Evolutionary conservation across 2,113 vertebrate species (phyloP).

Genomic region (Pelecanus crispus): DNA sequence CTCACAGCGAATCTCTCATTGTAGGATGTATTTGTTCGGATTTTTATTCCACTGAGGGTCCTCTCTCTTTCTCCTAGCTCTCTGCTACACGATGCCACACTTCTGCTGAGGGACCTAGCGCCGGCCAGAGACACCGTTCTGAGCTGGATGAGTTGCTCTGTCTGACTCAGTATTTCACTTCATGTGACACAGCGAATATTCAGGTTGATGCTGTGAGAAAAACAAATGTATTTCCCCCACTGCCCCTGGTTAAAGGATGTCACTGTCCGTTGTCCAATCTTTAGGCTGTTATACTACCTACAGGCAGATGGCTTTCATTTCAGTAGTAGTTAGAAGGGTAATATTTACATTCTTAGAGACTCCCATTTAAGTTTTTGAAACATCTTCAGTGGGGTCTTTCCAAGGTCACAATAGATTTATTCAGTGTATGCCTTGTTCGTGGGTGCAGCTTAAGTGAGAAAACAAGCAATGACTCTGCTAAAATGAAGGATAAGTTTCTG

Average conservation of each 20-base stretch:
- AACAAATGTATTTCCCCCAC: background rate
- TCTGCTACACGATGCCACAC: background rate
- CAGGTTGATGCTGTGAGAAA: background rate
- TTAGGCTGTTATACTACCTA: background rate
- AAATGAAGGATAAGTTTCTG: background rate
- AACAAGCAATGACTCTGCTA: background rate
- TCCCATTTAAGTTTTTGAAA: background rate
- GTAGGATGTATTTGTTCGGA: background rate
- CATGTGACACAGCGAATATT: background rate
- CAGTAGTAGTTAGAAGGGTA: background rate
- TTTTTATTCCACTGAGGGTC: background rate
- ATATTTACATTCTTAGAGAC: background rate
- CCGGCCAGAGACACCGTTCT: accelerated
- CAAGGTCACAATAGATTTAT: background rate
- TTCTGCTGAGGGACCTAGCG: background rate
- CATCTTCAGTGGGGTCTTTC: background rate
- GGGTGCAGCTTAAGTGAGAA: background rate
- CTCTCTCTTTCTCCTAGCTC: background rate
- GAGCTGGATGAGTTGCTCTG: accelerated
- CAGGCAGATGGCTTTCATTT: background rate
- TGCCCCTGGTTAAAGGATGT: background rate
- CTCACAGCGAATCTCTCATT: background rate
- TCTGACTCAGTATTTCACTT: background rate
- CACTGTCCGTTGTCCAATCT: background rate
- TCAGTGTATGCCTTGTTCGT: background rate